Percentiles rank a stretch among this genome's conserved stretches.
These are phyloP conservation scores for Tachycineta bicolor DNA, from an alignment of 2,113 vertebrate species.

Conservation along the genomic window DNA sequence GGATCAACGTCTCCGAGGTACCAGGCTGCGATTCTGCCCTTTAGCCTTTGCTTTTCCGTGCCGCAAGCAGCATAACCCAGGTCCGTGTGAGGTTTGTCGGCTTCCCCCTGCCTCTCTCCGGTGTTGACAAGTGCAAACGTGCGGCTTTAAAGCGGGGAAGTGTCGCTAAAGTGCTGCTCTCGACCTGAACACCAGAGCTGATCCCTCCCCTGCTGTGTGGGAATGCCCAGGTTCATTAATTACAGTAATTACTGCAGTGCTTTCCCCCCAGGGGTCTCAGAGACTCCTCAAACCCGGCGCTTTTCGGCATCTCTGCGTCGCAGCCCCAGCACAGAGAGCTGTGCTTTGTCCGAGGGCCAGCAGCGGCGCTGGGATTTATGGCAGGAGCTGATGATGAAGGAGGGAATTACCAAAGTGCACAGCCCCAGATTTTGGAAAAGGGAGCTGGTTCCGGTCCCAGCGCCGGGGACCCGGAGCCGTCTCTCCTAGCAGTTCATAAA, in stretches of 20 bases:
- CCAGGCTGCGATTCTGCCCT: rapidly evolving
- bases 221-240: background rate
- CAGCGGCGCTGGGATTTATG: background rate
- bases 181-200: background rate
- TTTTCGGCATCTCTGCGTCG: background rate
- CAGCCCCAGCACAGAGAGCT: rapidly evolving
- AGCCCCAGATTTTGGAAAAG: background rate
- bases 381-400: background rate
- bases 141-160: background rate
- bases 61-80: rapidly evolving
- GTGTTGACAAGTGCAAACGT: rapidly evolving
- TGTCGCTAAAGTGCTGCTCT: background rate
- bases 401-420: background rate
- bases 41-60: background rate
- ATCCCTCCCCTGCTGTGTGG: background rate
- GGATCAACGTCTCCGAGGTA: slow-evolving; percentile 96
- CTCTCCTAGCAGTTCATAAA: background rate
- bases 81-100: rapidly evolving
- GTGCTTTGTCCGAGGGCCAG: background rate
- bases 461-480: background rate
- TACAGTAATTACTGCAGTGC: background rate
- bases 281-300: background rate
- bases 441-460: background rate
- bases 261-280: background rate
- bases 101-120: rapidly evolving